Base-by-base conservation (phyloP, 92 coral and sea anemone genomes). In the Porites cylindrica region DNA sequence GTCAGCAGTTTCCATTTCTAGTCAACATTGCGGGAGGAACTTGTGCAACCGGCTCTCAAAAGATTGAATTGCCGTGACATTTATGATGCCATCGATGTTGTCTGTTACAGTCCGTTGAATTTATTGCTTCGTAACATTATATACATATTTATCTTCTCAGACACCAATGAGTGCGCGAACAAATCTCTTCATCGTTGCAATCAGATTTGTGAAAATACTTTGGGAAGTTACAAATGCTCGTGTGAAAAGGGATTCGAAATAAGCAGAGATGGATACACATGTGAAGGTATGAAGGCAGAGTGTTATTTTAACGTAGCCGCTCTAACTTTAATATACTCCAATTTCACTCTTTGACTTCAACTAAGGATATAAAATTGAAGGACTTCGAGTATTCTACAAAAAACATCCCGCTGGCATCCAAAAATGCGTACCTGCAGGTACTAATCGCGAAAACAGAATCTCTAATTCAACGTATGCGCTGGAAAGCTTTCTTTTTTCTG, bases 201-300 rank as follows among this genome's bases (percentile, higher is more conserved):
- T 59, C 88, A 82, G 51, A 75, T 52, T 23, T 91, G 93, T 82
- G 65, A 61, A 29, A 91, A 91, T 43, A 59, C 51, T 12, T 47
- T 9, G 10, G 93, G 93, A 58, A 80, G 88, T 43, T 86, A 81
- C 59, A 61, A n/a, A 2, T 91, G 93, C 38, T 53, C 11, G 4
- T 91, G 93, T 53, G 4, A 66, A 1, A 51, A 38, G 0, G 93
- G 93, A 18, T 91, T 91, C 43, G 74, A 78, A 74, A 38, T 91
- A 6, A 14, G 14, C 58, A 75, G 79, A 2, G 93, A 86, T 70
- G 85, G 85, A 6, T 79, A 68, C 69, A 61, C 81, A 1, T 89
- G 92, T 29, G 86, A 71, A 89, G 92, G 92, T 89, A 70, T 11
- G 0, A 76, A 61, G 21, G 3, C 23, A 18, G 67, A 62, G 1